These are phyloP conservation scores for Callosobruchus maculatus DNA, from an alignment of 2,888 invertebrate genomes.

Conservation along the genomic window DNA sequence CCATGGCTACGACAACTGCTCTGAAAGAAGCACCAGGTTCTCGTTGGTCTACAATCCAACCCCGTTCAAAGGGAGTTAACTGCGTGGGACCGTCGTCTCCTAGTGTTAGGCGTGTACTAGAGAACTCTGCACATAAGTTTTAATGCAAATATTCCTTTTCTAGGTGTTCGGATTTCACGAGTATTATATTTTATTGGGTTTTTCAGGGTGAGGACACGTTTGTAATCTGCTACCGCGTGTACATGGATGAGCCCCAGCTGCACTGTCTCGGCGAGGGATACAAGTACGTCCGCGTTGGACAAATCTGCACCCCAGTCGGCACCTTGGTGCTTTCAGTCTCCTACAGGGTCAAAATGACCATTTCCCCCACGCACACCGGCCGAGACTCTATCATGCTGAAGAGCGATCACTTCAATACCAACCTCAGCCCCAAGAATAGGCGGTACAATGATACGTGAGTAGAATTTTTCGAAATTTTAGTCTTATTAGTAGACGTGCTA, in stretches of 20 bases:
- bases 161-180: too few species aligned
- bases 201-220: slow-evolving; percentile 73
- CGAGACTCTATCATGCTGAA: slow-evolving; percentile 79
- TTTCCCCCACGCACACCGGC: slow-evolving; percentile 73
- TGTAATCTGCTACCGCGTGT: slow-evolving; percentile 84
- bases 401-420: slow-evolving; percentile 82
- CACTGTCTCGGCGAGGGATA: slow-evolving; percentile 76
- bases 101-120: too few species aligned
- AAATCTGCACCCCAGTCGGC: slow-evolving; percentile 76
- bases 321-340: slow-evolving; percentile 77
- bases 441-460: slow-evolving; percentile 59
- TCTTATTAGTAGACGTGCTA: not conserved
- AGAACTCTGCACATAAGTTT: too few species aligned
- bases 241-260: slow-evolving; percentile 73
- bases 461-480: not conserved
- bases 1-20: too few species aligned
- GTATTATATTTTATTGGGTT: too few species aligned
- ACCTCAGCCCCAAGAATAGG: slow-evolving; percentile 66
- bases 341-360: slow-evolving; percentile 88
- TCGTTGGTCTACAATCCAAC: too few species aligned
- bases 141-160: too few species aligned
- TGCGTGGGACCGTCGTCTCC: too few species aligned
- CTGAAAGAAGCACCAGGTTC: too few species aligned
- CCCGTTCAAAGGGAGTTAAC: too few species aligned
- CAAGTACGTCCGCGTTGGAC: slow-evolving; percentile 78